A percentile compares a stretch with the other conserved stretches of the same genome.
Evolutionary conservation across 2,888 invertebrate genomes (phyloP).

Genomic region (Crematogaster levior): DNA sequence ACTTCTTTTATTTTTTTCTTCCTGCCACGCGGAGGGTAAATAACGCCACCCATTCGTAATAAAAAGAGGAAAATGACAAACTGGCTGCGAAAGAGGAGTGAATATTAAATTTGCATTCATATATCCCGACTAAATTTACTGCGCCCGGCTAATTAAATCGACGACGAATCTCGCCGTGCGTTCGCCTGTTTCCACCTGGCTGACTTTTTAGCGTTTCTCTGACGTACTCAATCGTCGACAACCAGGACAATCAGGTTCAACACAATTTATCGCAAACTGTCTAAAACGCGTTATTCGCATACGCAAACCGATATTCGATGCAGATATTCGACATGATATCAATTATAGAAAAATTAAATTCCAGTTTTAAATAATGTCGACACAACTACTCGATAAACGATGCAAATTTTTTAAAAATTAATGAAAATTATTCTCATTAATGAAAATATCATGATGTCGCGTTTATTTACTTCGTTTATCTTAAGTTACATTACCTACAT

Average conservation of each 20-base stretch:
- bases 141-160: slow-evolving; percentile 30
- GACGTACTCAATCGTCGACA: neutral
- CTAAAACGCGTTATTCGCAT: neutral
- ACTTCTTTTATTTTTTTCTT: slow-evolving; percentile 42
- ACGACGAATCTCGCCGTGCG: slow-evolving; percentile 4
- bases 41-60: slow-evolving; percentile 55
- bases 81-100: slow-evolving; percentile 20
- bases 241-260: neutral
- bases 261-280: neutral
- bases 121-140: slow-evolving; percentile 19
- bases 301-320: neutral
- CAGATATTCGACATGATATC: neutral
- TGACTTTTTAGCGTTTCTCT: neutral
- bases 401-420: neutral
- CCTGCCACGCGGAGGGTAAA: slow-evolving; percentile 50
- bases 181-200: neutral
- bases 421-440: neutral
- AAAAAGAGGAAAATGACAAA: slow-evolving; percentile 56
- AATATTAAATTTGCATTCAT: slow-evolving; percentile 34
- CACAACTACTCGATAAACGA: neutral
- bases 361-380: neutral
- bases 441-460: neutral
- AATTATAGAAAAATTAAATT: neutral
- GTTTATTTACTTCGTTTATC: neutral
- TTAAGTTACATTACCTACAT: neutral